phyloP scores from a whole-genome alignment of 2,797 vertebrate genomes.

The Hippopotamyrus pictus region DNA sequence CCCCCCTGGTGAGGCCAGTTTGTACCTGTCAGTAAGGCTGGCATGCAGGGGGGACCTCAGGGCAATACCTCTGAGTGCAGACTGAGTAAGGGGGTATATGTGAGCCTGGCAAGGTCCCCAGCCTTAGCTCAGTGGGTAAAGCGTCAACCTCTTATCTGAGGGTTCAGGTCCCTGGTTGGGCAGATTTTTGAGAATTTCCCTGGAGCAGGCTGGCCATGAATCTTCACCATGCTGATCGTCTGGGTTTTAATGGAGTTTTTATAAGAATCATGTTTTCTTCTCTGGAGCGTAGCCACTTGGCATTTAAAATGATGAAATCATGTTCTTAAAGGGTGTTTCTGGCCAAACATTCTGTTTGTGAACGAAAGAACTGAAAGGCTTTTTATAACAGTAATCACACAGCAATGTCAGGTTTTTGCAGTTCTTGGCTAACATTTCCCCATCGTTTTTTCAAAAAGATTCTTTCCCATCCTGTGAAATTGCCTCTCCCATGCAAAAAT shows the following conservation, averaged over 20 bases:
- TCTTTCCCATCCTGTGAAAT: not conserved
- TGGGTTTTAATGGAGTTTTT: slow-evolving; percentile 11
- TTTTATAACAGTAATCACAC: not conserved
- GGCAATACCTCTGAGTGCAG: not conserved
- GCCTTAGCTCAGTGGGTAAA: not conserved
- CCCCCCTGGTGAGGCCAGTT: not conserved
- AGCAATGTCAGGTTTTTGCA: not conserved
- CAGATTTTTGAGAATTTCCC: not conserved
- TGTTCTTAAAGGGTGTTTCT: not conserved
- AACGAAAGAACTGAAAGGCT: not conserved
- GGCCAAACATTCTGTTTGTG: not conserved
- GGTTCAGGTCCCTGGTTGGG: not conserved
- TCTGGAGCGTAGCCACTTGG: slow-evolving; percentile 7
- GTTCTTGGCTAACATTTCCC: not conserved
- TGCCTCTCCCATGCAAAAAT: not conserved
- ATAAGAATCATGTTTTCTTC: not conserved
- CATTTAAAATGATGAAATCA: slow-evolving; percentile 4
- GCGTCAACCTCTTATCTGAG: not conserved
- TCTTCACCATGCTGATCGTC: not conserved
- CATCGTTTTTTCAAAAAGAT: not conserved
- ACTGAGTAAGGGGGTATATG: not conserved
- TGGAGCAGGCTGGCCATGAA: not conserved
- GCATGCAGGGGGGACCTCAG: not conserved
- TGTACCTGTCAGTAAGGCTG: not conserved
- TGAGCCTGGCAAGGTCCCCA: not conserved